Base-by-base conservation (phyloP, 2,113 vertebrate genomes). In the Leiothrix lutea region DNA sequence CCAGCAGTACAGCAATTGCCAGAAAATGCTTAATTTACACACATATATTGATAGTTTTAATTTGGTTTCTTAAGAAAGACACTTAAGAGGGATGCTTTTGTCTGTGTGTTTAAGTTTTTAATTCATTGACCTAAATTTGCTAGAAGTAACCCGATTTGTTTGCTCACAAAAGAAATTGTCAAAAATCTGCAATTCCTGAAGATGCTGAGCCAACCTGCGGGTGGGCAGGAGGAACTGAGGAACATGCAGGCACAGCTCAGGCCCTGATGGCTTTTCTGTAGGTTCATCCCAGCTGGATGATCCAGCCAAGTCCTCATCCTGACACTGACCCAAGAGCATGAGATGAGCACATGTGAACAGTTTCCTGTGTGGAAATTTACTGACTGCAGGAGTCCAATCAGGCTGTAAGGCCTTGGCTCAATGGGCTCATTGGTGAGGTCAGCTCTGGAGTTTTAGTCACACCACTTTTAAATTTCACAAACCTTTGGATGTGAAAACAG, bases 191-290 rank as follows among this genome's bases (percentile, higher is more conserved):
- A 73, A 45, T 47, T 65, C 40, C 29, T 86, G 72, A 22, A 77
- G 67, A 53, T 9, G 22, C n/a, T 42, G 42, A 47, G 23, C 23
- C 48, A 38, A 17, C 11, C 21, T 57, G 48, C 28, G 66, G 67
- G 31, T 29, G 24, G 13, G 18, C 77, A 78, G 14, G 33, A 48
- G 48, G 33, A 20, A 45, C 8, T 51, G 42, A 86, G 47, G 42
- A n/a, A 89, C 2, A 7, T 0, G 0, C 5, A 42, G 21, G 31
- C 6, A 38, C 7, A 57, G 31, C 12, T 75, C 18, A 80, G 57
- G 29, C 36, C 15, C 17, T n/a, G 20, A n/a, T 12, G 15, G 28
- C 23, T 66, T 28, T 28, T 61, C 51, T 61, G 33, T 12, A 75
- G 45, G 35, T 56, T 23, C 31, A 7, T 7, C 11, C 5, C 20